phyloP scores from a whole-genome alignment of 2,113 vertebrate species.

The Synodontis membranacea region DNA sequence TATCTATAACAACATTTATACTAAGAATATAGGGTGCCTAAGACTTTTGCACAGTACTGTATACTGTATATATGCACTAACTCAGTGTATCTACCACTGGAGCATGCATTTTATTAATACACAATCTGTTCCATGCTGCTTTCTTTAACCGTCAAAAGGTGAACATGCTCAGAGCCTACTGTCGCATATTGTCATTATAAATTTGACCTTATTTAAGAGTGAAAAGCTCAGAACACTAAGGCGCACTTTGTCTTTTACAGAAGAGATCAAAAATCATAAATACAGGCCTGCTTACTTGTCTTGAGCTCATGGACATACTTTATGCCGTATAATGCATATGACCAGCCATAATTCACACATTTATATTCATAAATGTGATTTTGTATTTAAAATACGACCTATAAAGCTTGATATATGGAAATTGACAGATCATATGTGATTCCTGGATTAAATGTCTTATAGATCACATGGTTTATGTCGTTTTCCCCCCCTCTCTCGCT shows the following conservation, averaged over 20 bases:
- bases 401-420: conserved; percentile 77
- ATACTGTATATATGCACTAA: background rate
- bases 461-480: conserved; percentile 73
- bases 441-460: conserved; percentile 76
- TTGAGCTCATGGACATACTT: conserved; percentile 67
- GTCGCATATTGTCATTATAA: background rate
- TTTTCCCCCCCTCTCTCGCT: background rate
- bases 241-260: conserved; percentile 59
- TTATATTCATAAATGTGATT: conserved; percentile 76
- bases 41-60: too few species aligned
- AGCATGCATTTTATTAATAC: conserved; percentile 3
- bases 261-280: conserved; percentile 69
- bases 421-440: conserved; percentile 78
- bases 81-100: background rate
- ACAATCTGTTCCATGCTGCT: background rate
- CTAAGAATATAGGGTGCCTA: too few species aligned
- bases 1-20: too few species aligned
- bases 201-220: conserved; percentile 47
- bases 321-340: conserved; percentile 65
- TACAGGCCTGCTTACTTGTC: conserved; percentile 63
- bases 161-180: background rate
- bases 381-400: conserved; percentile 78
- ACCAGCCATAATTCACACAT: conserved; percentile 70
- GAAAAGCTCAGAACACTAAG: conserved; percentile 52
- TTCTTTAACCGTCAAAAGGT: background rate